Percentiles rank a stretch among this genome's conserved stretches.
Conservation (phyloP, 2,113 vertebrate genomes). For the Thomomys bottae region DNA sequence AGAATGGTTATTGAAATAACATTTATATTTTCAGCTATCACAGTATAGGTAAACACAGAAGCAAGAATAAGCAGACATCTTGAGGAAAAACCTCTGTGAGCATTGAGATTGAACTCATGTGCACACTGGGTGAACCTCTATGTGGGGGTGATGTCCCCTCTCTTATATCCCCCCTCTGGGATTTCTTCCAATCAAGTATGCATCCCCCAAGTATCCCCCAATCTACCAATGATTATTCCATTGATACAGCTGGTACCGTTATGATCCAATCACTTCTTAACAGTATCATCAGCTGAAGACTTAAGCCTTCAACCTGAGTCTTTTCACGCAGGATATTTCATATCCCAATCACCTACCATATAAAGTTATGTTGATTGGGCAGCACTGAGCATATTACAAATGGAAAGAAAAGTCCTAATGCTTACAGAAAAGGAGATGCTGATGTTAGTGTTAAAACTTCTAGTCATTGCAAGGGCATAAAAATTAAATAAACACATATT, state of each 20-base stretch:
- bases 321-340: neutral
- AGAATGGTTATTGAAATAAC: neutral
- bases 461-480: neutral
- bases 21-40: slow-evolving; percentile 17
- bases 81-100: neutral
- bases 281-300: neutral
- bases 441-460: neutral
- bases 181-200: neutral
- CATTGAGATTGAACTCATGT: rapidly evolving
- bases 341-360: neutral
- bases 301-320: neutral
- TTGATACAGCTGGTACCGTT: neutral
- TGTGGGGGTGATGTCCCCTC: neutral
- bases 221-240: neutral
- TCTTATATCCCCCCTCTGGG: neutral
- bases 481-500: too few relatives aligned
- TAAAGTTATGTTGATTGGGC: neutral
- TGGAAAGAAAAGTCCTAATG: neutral
- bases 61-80: neutral
- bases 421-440: neutral
- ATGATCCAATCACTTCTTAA: neutral
- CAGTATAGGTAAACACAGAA: neutral
- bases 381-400: neutral
- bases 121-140: neutral
- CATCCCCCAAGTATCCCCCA: neutral